phyloP scores from a whole-genome alignment of 2,797 vertebrate genomes.

The Enteromius argenteus region DNA sequence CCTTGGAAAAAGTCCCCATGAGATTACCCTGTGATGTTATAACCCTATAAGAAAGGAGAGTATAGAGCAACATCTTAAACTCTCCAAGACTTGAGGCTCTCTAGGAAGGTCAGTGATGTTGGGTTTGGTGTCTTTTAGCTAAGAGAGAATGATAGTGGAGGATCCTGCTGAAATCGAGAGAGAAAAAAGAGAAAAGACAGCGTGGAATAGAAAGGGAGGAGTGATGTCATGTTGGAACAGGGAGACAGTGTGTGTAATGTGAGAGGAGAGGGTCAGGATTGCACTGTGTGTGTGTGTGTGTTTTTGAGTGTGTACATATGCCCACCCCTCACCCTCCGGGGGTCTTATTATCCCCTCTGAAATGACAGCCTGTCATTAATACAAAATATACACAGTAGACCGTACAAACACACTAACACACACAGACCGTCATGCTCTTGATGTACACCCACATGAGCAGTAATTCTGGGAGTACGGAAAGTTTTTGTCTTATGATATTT shows the following conservation, averaged over 20 bases:
- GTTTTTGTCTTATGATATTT: constrained; percentile 31
- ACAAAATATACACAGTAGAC: constrained; percentile 82
- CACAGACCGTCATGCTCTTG: constrained; percentile 2
- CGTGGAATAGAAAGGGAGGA: constrained; percentile 60
- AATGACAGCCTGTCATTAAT: constrained; percentile 88
- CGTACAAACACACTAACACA: constrained; percentile 13
- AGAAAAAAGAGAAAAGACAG: constrained; percentile 71
- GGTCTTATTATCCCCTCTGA: constrained; percentile 41
- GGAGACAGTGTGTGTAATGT: constrained; percentile 88
- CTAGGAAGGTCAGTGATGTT: constrained; percentile 8
- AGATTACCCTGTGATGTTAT: constrained; percentile 2
- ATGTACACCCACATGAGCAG: constrained; percentile 14
- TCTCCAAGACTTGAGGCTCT: constrained; percentile 18
- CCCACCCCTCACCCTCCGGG: constrained; percentile 26
- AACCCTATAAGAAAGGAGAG: background rate
- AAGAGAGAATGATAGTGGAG: constrained; percentile 61
- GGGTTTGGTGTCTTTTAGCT: constrained; percentile 48
- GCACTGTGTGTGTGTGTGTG: constrained; percentile 84
- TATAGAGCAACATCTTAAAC: background rate
- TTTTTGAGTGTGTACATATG: constrained; percentile 65
- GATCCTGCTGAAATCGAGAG: constrained; percentile 59
- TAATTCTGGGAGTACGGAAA: constrained; percentile 20
- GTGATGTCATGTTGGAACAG: constrained; percentile 91
- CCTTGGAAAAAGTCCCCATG: background rate
- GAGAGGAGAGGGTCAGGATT: constrained; percentile 93